Percentiles rank a stretch among this genome's conserved stretches.
Evolutionary conservation across 2,888 invertebrate genomes (phyloP).

Genomic region (Octonoba sinensis): DNA sequence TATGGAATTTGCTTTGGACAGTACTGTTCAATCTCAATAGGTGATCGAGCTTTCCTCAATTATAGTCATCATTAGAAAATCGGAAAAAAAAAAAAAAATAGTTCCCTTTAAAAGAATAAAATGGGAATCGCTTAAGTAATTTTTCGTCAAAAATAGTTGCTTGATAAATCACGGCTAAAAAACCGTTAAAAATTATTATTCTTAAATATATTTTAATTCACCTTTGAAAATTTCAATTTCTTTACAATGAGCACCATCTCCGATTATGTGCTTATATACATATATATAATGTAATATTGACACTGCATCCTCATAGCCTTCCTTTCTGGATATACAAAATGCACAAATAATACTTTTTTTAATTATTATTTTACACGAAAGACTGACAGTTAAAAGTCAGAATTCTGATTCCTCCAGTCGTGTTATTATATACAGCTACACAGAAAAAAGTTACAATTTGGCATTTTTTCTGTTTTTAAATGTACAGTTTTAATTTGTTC

Average conservation of each 20-base stretch:
- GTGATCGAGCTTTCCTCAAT: too few species aligned
- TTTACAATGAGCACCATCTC: too few species aligned
- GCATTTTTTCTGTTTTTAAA: constrained; percentile 25
- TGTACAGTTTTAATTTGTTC: constrained; percentile 2
- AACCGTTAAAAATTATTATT: too few species aligned
- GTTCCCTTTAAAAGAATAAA: too few species aligned
- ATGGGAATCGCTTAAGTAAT: too few species aligned
- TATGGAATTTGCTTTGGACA: too few species aligned
- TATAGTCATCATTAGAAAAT: too few species aligned
- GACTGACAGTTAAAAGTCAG: constrained; percentile 17
- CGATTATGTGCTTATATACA: constrained; percentile 16
- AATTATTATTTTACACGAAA: constrained; percentile 12
- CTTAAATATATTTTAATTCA: too few species aligned
- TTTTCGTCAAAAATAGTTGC: too few species aligned
- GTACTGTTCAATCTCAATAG: too few species aligned
- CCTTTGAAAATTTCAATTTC: background rate
- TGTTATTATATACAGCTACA: constrained; percentile 32
- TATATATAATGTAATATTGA: constrained; percentile 27
- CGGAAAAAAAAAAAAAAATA: too few species aligned
- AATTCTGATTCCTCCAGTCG: constrained; percentile 14
- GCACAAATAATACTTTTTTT: constrained; percentile 9
- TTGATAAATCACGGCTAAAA: too few species aligned
- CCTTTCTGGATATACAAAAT: constrained; percentile 20
- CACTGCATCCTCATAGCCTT: constrained; percentile 25
- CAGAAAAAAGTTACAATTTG: constrained; percentile 37